A percentile compares a stretch with the other conserved stretches of the same genome.
phyloP scores from a whole-genome alignment of 2,797 vertebrate species.

The Pantherophis vulpinus region DNA sequence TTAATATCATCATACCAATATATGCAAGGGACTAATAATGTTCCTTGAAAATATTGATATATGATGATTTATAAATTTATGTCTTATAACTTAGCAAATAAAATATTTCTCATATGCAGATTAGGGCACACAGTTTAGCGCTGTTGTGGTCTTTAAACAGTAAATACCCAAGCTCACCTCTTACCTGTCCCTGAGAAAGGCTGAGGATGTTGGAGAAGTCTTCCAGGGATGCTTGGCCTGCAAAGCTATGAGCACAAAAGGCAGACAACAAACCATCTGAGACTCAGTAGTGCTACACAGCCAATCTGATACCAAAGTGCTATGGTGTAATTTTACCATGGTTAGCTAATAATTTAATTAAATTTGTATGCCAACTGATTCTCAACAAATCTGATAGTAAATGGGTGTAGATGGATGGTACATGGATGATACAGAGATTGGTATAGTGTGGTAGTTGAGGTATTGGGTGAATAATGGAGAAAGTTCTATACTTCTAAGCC shows the following conservation, averaged over 20 bases:
- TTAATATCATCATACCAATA: neutral
- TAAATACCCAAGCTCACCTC: neutral
- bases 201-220: constrained; percentile 35
- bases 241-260: constrained; percentile 53
- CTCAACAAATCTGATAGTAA: neutral
- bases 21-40: neutral
- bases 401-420: neutral
- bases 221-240: constrained; percentile 38
- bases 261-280: neutral
- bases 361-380: neutral
- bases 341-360: neutral
- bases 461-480: neutral
- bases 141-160: neutral
- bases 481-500: neutral
- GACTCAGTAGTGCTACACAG: neutral
- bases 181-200: constrained; percentile 48
- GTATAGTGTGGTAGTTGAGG: neutral
- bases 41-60: neutral
- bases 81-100: neutral
- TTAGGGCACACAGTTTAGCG: neutral
- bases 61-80: neutral
- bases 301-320: neutral
- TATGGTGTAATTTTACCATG: neutral
- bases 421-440: neutral
- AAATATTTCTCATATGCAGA: neutral